Evolutionary conservation across 2,888 invertebrate species (phyloP).

Genomic region (Drosophila neoperkinsi): DNA sequence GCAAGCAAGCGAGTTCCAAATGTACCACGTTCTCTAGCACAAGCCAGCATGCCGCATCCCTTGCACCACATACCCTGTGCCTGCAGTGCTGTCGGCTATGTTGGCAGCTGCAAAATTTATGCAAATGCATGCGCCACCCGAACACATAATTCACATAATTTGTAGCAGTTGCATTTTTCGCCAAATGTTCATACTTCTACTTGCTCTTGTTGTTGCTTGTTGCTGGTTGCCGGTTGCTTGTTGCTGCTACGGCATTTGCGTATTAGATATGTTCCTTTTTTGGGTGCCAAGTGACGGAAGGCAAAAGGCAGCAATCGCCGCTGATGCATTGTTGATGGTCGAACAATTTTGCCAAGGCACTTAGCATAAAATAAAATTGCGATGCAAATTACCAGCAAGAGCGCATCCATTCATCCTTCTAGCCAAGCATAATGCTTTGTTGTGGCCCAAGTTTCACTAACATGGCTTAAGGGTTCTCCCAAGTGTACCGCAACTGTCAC

Average conservation of each 20-base stretch:
- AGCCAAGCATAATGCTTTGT: slow-evolving; percentile 8
- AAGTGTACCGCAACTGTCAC: slow-evolving; percentile 25
- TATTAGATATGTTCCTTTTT: slow-evolving; percentile 59
- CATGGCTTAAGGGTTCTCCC: not conserved
- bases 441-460: not conserved
- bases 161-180: slow-evolving; percentile 77
- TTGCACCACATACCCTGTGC: slow-evolving; percentile 30
- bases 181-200: slow-evolving; percentile 58
- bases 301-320: slow-evolving; percentile 53
- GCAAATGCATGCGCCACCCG: slow-evolving; percentile 75
- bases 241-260: slow-evolving; percentile 38
- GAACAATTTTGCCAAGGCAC: slow-evolving; percentile 73
- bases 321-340: slow-evolving; percentile 77
- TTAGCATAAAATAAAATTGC: slow-evolving; percentile 72
- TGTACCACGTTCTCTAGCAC: slow-evolving; percentile 30
- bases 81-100: slow-evolving; percentile 53
- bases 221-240: slow-evolving; percentile 11
- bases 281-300: slow-evolving; percentile 33
- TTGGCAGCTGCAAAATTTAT: slow-evolving; percentile 77
- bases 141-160: slow-evolving; percentile 80
- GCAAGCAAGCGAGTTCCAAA: slow-evolving; percentile 58
- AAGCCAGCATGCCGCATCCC: not conserved
- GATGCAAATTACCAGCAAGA: slow-evolving; percentile 69
- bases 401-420: slow-evolving; percentile 1
- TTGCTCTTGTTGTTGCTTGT: slow-evolving; percentile 22